Percentiles rank a stretch among this genome's conserved stretches.
phyloP scores from a whole-genome alignment of 1,140 invertebrate genomes.

The Orchesella cincta region DNA sequence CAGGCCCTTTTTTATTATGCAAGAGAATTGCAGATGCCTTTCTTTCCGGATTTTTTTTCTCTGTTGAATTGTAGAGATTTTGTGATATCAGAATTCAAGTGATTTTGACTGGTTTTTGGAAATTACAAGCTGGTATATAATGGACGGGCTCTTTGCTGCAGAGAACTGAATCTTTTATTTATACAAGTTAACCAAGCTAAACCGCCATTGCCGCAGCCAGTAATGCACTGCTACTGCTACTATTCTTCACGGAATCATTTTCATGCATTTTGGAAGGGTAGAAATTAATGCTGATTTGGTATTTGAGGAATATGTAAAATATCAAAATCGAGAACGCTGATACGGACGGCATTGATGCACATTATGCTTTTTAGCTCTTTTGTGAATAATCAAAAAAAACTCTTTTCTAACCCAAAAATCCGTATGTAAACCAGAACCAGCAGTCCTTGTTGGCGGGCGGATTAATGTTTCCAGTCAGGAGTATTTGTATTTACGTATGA shows the following conservation, averaged over 20 bases:
- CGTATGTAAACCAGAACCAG: neutral
- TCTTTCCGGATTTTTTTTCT: neutral
- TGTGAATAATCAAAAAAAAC: constrained; percentile 21
- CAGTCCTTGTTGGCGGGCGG: constrained; percentile 2
- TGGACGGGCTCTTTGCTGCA: no score
- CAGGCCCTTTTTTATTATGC: constrained; percentile 46
- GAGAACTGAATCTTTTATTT: no score
- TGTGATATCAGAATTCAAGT: neutral
- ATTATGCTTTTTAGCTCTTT: constrained; percentile 20
- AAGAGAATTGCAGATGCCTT: constrained; percentile 15
- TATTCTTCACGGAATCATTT: constrained; percentile 2
- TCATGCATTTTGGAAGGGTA: no score
- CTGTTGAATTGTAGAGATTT: neutral
- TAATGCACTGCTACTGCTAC: neutral
- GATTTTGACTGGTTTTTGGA: neutral
- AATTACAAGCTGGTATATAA: no score
- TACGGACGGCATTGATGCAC: neutral
- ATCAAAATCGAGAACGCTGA: no score
- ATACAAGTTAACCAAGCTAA: no score
- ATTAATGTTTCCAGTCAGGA: constrained; percentile 14
- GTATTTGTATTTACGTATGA: no score
- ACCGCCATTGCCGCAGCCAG: neutral
- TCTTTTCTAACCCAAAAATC: constrained; percentile 6
- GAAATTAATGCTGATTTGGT: no score
- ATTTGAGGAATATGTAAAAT: no score